Evolutionary conservation across 1,140 invertebrate species (phyloP), one percentile per base, ranked within the genome.

Genomic region (Zaprionus tsacasi): DNA sequence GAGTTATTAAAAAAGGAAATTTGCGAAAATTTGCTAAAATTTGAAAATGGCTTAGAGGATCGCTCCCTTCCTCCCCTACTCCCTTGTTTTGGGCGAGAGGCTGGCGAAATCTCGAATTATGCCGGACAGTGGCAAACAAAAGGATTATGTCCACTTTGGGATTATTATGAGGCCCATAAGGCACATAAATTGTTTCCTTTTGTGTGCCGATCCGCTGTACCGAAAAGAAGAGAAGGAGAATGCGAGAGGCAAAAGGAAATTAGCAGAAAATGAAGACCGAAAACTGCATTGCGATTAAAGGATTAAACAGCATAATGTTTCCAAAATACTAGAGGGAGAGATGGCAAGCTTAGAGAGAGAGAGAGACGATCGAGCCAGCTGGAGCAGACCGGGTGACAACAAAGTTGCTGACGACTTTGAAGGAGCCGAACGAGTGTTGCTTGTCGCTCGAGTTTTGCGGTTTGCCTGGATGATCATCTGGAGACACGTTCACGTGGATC

Each of bases 251-350:
- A 78, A 70, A 73, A 77, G n/a, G 68, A 89, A 89, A 88, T 89
- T 89, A 89, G 77, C 79, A 69, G 85, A 88, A 88, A 80, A 80
- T 57, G 64, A 59, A 58, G 70, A 68, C 58, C 40, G 33, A 38
- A 63, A 76, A 59, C 56, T 71, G 61, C 72, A 61, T 35, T 68
- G 85, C 78, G 83, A 89, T 88, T 88, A 88, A 85, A 82, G 81
- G 83, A 89, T 88, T 88, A 88, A 70, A 58, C 74, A 78, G 81
- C 83, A 88, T 88, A 88, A 88, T 88, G 88, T 88, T 88, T 88
- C 75, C 83, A 80, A 89, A 88, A 87, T 78, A 76, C 56, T 73
- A 56, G 54, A 71, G 13, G 48, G 21, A 40, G 25, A 55, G 66
- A 33, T 33, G 12, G 6, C 6, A 17, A 8, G 0, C 11, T 43